Evolutionary conservation across 2,888 invertebrate genomes (phyloP).

Genomic region (Nemurella pictetii): DNA sequence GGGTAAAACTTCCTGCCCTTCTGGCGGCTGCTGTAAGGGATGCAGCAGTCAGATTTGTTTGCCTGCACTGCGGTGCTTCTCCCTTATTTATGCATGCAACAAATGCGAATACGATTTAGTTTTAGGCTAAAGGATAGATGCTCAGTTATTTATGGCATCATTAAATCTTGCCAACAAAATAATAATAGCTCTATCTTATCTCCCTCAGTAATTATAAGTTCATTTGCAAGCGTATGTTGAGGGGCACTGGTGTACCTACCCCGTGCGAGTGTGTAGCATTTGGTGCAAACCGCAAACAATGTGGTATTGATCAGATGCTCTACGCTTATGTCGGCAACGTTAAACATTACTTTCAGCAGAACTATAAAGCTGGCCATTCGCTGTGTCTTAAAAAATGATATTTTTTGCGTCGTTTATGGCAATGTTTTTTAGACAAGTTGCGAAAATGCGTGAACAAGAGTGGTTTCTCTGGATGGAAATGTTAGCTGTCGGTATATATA

Average conservation of each 20-base stretch:
- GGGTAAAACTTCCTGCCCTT: neutral
- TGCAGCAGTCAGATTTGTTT: constrained; percentile 8
- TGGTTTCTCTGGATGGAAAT: neutral
- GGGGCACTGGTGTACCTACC: neutral
- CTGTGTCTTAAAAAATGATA: neutral
- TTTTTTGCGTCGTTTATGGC: neutral
- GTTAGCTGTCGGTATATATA: neutral
- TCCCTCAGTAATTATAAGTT: constrained; percentile 23
- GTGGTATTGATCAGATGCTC: neutral
- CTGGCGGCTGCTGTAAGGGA: neutral
- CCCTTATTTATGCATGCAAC: constrained; percentile 28
- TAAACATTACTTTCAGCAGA: neutral
- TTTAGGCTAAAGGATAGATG: constrained; percentile 2
- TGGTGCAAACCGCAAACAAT: neutral
- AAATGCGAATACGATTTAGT: constrained; percentile 21
- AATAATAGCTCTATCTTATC: constrained; percentile 23
- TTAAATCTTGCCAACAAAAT: constrained; percentile 23
- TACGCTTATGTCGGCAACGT: neutral
- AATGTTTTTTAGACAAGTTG: neutral
- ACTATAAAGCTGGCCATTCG: neutral
- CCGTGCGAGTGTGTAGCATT: neutral
- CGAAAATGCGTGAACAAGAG: neutral
- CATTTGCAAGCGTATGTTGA: constrained; percentile 3
- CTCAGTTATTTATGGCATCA: constrained; percentile 15
- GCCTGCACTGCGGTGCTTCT: constrained; percentile 24